Evolutionary conservation across 2,113 vertebrate genomes (phyloP), one percentile per base, ranked within the genome.

Genomic region (Penelope pileata): DNA sequence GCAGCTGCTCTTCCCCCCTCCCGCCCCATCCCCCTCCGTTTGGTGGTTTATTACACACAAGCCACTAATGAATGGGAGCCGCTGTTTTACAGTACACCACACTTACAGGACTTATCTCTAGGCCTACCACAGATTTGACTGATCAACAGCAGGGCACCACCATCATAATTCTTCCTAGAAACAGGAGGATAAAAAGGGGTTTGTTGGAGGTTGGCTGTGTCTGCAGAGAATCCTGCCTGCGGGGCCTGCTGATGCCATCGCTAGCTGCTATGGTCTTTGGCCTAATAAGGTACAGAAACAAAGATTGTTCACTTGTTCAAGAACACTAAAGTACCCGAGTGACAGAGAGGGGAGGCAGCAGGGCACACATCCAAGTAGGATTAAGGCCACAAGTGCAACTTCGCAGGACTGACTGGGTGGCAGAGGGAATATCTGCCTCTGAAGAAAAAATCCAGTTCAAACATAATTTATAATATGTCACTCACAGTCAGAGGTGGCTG

Each of bases 171-270:
- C 98, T 98, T 98, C 97, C 97, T 97, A 97, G 97, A 97, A 98
- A 98, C 97, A 94, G 96, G 96, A 97, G 98, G 97, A 99, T 98
- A 99, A 98, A 98, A 98, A 98, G 97, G 98, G 98, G 98, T 98
- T 98, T 99, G 98, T 99, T 98, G 98, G 97, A 97, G 97, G 96
- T 97, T 98, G 98, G 97, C 97, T 97, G 98, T 97, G 97, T 97
- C 95, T 97, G 98, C 97, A 94, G 97, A 98, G 97, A 98, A 96
- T 96, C 96, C 96, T 96, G 97, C 98, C 98, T 97, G 98, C 97
- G 60, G 98, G 97, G 97, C 96, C 91, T 95, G 95, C 96, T 94
- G 95, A 97, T 97, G 98, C 98, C 98, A 98, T 98, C 96, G 72
- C 97, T 97, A 62, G 97, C 97, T 98, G 97, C 96, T 97, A 89